A percentile compares a stretch with the other conserved stretches of the same genome.
phyloP scores from a whole-genome alignment of 2,113 vertebrate genomes.

The Scomber japonicus region DNA sequence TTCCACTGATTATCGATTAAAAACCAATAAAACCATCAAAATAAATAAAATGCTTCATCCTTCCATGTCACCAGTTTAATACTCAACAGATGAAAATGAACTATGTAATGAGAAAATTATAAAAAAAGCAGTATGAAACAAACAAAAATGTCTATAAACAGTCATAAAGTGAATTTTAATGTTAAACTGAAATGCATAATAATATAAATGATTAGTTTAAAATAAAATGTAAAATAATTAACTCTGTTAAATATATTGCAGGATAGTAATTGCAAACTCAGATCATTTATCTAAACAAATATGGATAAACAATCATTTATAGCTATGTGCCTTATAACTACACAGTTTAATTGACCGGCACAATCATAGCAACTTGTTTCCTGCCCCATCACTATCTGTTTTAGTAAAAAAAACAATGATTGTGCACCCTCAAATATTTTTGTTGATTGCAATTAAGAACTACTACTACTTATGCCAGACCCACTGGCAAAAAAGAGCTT shows the following conservation, averaged over 20 bases:
- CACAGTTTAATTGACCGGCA: neutral
- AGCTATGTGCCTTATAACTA: too few relatives aligned
- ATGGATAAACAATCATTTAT: too few relatives aligned
- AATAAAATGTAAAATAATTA: too few relatives aligned
- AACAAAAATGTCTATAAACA: too few relatives aligned
- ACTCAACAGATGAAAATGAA: neutral
- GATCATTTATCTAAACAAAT: too few relatives aligned
- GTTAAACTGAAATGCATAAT: too few relatives aligned
- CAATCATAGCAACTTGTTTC: neutral
- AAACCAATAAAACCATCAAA: neutral
- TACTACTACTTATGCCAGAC: neutral
- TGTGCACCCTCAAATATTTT: neutral
- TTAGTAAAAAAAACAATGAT: neutral
- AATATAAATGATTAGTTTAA: too few relatives aligned
- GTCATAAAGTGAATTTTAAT: too few relatives aligned
- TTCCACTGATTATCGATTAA: neutral
- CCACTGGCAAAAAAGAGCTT: conserved; percentile 1
- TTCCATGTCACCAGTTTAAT: neutral
- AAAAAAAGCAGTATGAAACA: neutral
- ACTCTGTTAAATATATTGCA: too few relatives aligned
- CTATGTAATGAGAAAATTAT: too few relatives aligned
- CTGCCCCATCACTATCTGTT: neutral
- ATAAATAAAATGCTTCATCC: neutral
- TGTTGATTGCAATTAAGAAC: conserved; percentile 2
- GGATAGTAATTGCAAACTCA: too few relatives aligned